Evolutionary conservation across 2,888 invertebrate genomes (phyloP).

Genomic region (Seira ritae): DNA sequence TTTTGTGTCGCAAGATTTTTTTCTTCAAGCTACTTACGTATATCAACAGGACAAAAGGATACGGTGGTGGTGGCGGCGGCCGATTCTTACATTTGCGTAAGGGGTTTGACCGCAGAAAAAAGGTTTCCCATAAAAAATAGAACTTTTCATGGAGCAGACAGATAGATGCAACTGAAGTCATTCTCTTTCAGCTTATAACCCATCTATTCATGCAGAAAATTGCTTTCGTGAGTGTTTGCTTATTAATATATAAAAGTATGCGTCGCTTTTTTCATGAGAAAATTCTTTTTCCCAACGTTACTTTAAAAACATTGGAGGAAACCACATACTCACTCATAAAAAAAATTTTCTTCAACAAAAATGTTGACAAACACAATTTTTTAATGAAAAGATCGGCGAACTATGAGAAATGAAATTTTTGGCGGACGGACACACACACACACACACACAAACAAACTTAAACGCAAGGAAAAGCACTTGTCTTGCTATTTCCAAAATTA

Average conservation of each 20-base stretch:
- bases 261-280: too few relatives aligned
- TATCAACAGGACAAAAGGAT: slow-evolving; percentile 4
- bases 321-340: too few relatives aligned
- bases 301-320: too few relatives aligned
- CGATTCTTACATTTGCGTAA: slow-evolving; percentile 15
- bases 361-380: slow-evolving; percentile 18
- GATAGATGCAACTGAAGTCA: slow-evolving; percentile 15
- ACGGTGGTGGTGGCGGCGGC: too few relatives aligned
- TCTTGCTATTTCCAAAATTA: too few relatives aligned
- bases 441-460: background rate
- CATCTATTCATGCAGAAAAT: slow-evolving; percentile 1
- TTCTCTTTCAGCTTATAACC: slow-evolving; percentile 9
- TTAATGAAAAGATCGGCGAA: background rate
- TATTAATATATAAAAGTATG: slow-evolving; percentile 7
- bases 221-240: slow-evolving; percentile 8
- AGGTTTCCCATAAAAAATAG: background rate
- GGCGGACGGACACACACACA: background rate
- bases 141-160: background rate
- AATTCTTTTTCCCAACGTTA: too few relatives aligned
- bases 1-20: slow-evolving; percentile 2
- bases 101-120: slow-evolving; percentile 12
- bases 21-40: background rate
- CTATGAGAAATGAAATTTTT: slow-evolving; percentile 14
- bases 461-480: background rate
- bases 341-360: background rate